These are phyloP conservation scores for Ceyx erithaca DNA, from an alignment of 2,797 vertebrate species.

Conservation along the genomic window DNA sequence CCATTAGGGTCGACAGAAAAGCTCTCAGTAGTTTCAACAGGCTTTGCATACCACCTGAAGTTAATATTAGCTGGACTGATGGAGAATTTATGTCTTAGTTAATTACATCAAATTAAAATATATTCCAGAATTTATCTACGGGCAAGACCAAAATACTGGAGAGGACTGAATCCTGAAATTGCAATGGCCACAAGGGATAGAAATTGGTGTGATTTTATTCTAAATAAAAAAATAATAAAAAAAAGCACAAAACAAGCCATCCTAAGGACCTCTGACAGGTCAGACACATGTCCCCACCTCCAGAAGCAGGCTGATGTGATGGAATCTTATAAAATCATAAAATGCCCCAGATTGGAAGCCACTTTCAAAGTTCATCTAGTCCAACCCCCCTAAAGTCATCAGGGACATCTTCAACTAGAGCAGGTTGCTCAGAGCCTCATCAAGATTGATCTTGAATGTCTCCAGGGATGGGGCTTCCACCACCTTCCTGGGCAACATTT, in stretches of 20 bases:
- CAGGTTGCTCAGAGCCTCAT: no score
- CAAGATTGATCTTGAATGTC: no score
- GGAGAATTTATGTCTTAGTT: background rate
- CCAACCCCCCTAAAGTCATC: no score
- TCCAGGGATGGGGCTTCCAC: no score
- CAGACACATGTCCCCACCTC: background rate
- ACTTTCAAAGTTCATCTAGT: no score
- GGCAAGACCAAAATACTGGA: background rate
- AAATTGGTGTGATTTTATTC: background rate
- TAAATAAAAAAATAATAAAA: no score
- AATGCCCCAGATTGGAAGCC: no score
- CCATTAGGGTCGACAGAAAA: background rate
- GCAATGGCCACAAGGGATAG: background rate
- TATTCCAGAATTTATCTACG: background rate
- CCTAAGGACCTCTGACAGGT: background rate
- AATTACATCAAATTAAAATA: background rate
- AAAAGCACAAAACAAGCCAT: background rate
- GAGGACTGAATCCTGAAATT: background rate
- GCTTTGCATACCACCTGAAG: background rate
- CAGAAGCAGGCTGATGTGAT: background rate
- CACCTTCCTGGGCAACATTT: no score
- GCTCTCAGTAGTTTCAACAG: background rate
- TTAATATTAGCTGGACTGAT: background rate
- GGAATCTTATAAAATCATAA: no score
- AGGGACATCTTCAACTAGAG: no score